Base-by-base conservation (phyloP, 2,888 invertebrate species). In the Miltochrista miniata region DNA sequence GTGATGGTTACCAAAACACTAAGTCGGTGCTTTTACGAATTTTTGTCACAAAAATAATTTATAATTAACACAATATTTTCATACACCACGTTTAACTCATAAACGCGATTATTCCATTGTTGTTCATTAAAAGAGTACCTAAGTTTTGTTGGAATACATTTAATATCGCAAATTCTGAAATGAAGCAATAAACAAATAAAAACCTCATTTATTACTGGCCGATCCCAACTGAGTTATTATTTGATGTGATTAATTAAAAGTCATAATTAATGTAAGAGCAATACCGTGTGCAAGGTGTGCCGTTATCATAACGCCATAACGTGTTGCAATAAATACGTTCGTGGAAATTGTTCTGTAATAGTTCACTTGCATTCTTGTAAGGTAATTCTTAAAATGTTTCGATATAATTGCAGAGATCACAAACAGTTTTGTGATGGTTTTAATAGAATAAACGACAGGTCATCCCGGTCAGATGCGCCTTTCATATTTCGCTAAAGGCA, bases 241-340 rank as follows among this genome's bases (percentile, higher is more conserved):
- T 81, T 77, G 72, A 75, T 78, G 69, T 80, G 73, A 83, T 83
- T 82, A 83, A 85, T 84, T 85, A 79, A 82, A 79, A 78, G 63
- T 68, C 63, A 76, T 83, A 83, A 84, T 85, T 82, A 83, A 84
- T 83, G 72, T 74, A 79, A 81, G 75, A 76, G 75, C 74, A 72
- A 75, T 81, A 78, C 53, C 57, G 61, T 67, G 68, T 70, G 70
- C 64, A 61, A 70, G 74, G 70, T 64, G 71, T 56, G 65, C 61
- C 62, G 54, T 58, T 54, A 57, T 54, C 51, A 48, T 54, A 57
- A 43, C 48, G 52, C 53, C 51, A 48, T 54, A 57, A 43, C 48
- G 51, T 51, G 53, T 54, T 53, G 50, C 64, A 64, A 62, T 51
- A 59, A 53, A 54, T 35, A 51, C 48, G 51, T 48, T 57, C 47